Base-by-base conservation (phyloP, 1,140 invertebrate genomes). In the Zaprionus gabonicus region DNA sequence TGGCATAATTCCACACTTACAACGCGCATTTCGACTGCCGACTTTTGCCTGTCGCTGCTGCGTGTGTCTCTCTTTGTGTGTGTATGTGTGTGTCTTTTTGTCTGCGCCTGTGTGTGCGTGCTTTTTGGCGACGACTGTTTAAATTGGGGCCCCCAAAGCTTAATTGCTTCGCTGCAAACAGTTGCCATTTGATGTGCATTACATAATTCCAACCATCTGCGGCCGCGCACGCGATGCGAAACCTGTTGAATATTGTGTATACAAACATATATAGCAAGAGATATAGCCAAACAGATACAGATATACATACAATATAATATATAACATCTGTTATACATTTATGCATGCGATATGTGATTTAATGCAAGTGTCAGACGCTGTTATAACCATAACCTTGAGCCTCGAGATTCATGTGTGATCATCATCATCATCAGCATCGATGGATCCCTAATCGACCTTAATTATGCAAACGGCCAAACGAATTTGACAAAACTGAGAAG, bases 401-500 rank as follows among this genome's bases (percentile, higher is more conserved):
- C 64, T 62, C 76, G 59, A 56, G 84, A 78, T 62, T 78, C 56
- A 71, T 78, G 73, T 77, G 76, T 46, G 41, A 46, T 17, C 41
- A 63, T 17, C 41, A 63, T 62, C 71, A 68, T 53, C 71, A 60
- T 4, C 55, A 58, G 7, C 68, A n/a, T 49, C 34, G n/a, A 87
- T 74, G 71, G 66, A 78, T 75, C 80, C 84, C 81, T 88, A 86
- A 88, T 86, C 84, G 83, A 87, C 83, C 83, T 83, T 86, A 88
- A 86, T 86, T 86, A 86, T 86, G 83, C 83, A 86, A 88, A 82
- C 79, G 82, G 57, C 71, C 64, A 66, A 63, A 51, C 49, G 60
- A 46, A 58, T 74, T 38, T 75, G 72, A 53, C 73, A 71, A 76
- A 71, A 44, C 51, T 71, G 53, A 58, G 25, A 28, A 56, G 53